These are phyloP conservation scores for Sisyra terminalis DNA, from an alignment of 2,888 invertebrate genomes.

Conservation along the genomic window DNA sequence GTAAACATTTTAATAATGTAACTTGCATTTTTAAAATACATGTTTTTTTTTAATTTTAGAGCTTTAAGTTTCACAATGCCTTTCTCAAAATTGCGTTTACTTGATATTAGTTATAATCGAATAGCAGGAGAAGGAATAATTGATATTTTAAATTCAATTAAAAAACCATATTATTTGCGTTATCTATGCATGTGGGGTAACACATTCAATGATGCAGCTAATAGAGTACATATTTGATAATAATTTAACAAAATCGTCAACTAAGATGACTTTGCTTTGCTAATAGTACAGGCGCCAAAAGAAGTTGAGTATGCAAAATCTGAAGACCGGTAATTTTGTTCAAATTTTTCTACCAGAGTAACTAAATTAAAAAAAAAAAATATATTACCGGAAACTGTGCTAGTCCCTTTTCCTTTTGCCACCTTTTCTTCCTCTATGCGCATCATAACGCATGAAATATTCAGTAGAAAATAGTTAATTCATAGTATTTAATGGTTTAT, in stretches of 20 bases:
- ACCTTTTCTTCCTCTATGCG: too few species aligned
- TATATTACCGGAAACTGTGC: too few species aligned
- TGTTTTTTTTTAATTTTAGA: conserved; percentile 16
- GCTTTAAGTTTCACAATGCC: conserved; percentile 36
- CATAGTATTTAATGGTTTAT: background rate
- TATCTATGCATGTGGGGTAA: conserved; percentile 29
- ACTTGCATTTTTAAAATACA: background rate
- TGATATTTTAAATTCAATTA: conserved; percentile 35
- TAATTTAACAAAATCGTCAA: too few species aligned
- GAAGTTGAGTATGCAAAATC: conserved; percentile 3
- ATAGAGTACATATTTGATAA: conserved; percentile 17
- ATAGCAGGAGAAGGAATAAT: conserved; percentile 34
- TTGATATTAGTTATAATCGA: conserved; percentile 39
- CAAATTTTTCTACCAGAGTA: background rate
- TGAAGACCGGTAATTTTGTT: background rate
- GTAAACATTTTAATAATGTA: conserved; percentile 15
- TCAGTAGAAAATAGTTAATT: background rate
- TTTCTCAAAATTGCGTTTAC: conserved; percentile 34
- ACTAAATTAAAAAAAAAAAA: background rate
- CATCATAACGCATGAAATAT: too few species aligned
- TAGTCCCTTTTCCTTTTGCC: too few species aligned
- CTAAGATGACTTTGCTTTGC: too few species aligned
- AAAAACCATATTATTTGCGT: conserved; percentile 30
- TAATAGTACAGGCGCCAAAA: background rate
- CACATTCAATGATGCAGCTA: conserved; percentile 19